A percentile compares a stretch with the other conserved stretches of the same genome.
Evolutionary conservation across 2,113 vertebrate genomes (phyloP).

Genomic region (Menidia beryllina): DNA sequence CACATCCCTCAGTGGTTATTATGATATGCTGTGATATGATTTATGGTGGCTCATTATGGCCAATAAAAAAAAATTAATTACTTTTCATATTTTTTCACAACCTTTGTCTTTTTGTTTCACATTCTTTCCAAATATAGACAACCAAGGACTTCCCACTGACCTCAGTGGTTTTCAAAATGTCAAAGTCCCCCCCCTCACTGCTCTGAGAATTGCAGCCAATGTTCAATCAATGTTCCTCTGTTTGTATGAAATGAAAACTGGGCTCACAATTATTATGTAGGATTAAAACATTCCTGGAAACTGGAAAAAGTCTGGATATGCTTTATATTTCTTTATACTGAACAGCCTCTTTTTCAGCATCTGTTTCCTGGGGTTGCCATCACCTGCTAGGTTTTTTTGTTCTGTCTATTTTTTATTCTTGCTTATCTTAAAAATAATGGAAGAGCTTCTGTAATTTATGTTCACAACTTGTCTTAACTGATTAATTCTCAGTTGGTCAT

Average conservation of each 20-base stretch:
- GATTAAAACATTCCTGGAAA: constrained; percentile 33
- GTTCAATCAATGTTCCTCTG: constrained; percentile 41
- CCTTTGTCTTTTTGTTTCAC: not conserved
- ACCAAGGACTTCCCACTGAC: constrained; percentile 8
- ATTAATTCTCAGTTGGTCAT: too few relatives aligned
- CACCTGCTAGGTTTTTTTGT: too few relatives aligned
- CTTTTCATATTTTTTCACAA: not conserved
- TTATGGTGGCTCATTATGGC: not conserved
- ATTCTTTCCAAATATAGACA: not conserved
- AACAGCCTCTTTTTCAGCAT: too few relatives aligned
- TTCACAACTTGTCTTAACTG: too few relatives aligned
- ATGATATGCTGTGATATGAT: not conserved
- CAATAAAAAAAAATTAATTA: not conserved
- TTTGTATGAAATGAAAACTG: constrained; percentile 27
- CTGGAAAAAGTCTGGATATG: not conserved
- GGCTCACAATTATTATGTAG: not conserved
- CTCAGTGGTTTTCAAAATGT: constrained; percentile 27
- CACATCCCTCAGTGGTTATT: not conserved
- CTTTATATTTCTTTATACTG: not conserved
- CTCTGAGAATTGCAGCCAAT: constrained; percentile 15
- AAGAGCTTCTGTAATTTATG: too few relatives aligned
- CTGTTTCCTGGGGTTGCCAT: too few relatives aligned
- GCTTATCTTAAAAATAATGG: too few relatives aligned
- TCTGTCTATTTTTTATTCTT: too few relatives aligned
- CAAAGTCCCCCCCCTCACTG: constrained; percentile 9